phyloP scores from a whole-genome alignment of 2,113 vertebrate genomes.

The Halichoeres trimaculatus region DNA sequence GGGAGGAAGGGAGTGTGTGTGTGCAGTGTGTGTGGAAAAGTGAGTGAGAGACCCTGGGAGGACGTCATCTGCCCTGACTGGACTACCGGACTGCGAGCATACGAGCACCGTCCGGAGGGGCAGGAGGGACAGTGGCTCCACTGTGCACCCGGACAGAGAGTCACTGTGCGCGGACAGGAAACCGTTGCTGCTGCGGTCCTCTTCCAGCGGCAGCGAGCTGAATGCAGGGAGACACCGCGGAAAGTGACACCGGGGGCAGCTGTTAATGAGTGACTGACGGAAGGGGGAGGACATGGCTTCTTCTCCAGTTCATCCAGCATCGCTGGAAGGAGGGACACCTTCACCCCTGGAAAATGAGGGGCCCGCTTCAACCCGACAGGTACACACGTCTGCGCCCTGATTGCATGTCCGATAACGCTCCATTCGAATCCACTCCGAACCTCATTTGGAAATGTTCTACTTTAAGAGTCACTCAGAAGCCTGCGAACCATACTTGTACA shows the following conservation, averaged over 20 bases:
- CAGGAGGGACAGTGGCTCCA: constrained; percentile 51
- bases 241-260: constrained; percentile 24
- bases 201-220: not conserved
- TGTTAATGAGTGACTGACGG: constrained; percentile 14
- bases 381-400: constrained; percentile 16
- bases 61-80: constrained; percentile 55
- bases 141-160: constrained; percentile 57
- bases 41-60: constrained; percentile 38
- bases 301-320: constrained; percentile 61
- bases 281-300: constrained; percentile 53
- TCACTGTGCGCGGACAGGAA: constrained; percentile 50
- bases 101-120: constrained; percentile 46
- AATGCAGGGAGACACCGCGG: constrained; percentile 28
- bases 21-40: constrained; percentile 17
- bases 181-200: not conserved
- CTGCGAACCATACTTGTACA: not conserved
- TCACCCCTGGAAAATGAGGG: constrained; percentile 61
- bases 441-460: not conserved
- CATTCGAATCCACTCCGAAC: not conserved
- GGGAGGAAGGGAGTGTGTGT: not conserved
- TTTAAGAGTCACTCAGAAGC: not conserved
- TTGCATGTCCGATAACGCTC: not conserved
- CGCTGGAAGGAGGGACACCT: constrained; percentile 67
- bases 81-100: constrained; percentile 47
- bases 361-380: constrained; percentile 50